Evolutionary conservation across 37 sponge, comb jelly and placozoan genomes (phyloP).

Genomic region (Hormiphora californensis): DNA sequence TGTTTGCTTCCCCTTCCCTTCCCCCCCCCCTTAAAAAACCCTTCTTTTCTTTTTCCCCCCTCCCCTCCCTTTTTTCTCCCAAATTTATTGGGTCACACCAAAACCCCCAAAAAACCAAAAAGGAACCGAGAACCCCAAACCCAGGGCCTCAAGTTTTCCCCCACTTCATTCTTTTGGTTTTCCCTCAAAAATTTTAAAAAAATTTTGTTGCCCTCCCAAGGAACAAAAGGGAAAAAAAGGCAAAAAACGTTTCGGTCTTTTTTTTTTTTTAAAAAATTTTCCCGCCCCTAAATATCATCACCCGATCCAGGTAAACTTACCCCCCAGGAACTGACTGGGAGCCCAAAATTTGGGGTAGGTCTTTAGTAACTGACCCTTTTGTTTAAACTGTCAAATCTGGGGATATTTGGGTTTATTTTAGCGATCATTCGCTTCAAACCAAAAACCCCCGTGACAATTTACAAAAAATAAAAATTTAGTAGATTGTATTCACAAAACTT

Average conservation of each 20-base stretch:
- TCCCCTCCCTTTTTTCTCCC: too few species aligned
- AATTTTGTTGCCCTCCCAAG: neutral
- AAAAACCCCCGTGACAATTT: too few species aligned
- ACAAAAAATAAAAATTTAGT: too few species aligned
- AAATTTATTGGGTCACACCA: too few species aligned
- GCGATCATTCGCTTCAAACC: too few species aligned
- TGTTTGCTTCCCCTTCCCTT: too few species aligned
- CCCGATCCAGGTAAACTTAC: neutral
- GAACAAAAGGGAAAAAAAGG: neutral
- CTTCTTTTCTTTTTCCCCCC: too few species aligned
- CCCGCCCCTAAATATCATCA: neutral
- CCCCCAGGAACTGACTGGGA: slow-evolving; percentile 36
- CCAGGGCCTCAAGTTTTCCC: neutral
- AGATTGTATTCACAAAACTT: too few species aligned
- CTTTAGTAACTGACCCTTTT: neutral
- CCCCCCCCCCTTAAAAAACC: too few species aligned
- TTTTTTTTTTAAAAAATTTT: too few species aligned
- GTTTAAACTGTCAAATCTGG: neutral
- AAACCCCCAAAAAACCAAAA: too few species aligned
- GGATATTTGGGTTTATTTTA: neutral
- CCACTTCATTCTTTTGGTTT: neutral
- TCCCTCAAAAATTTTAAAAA: neutral
- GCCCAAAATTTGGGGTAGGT: slow-evolving; percentile 6
- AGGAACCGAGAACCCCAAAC: too few species aligned
- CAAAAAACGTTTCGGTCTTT: neutral